phyloP scores from a whole-genome alignment of 1,140 invertebrate species.

The Bombus affinis region DNA sequence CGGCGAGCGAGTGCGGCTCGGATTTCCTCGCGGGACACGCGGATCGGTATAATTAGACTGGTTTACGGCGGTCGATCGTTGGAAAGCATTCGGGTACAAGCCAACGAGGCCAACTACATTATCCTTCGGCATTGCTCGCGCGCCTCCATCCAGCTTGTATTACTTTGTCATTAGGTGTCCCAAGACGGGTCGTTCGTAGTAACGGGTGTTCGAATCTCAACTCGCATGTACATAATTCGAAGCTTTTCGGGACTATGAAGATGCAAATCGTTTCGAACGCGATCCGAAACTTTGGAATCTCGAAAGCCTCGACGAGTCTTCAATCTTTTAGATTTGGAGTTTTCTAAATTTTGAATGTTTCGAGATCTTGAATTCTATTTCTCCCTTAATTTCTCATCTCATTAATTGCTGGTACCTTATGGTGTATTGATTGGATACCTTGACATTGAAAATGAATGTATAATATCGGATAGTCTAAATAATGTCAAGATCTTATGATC shows the following conservation, averaged over 20 bases:
- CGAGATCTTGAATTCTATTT: too few relatives aligned
- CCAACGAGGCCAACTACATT: slow-evolving; percentile 43
- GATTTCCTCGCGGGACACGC: slow-evolving; percentile 52
- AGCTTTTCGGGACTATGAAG: neutral
- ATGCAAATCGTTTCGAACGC: too few relatives aligned
- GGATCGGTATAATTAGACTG: slow-evolving; percentile 55
- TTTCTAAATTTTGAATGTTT: too few relatives aligned
- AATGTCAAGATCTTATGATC: neutral
- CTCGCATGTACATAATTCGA: neutral
- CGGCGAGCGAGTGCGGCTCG: slow-evolving; percentile 28
- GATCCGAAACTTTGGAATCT: too few relatives aligned
- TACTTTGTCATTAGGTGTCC: slow-evolving; percentile 58
- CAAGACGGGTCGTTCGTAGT: slow-evolving; percentile 29
- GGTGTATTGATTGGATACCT: accelerated
- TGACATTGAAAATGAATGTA: too few relatives aligned
- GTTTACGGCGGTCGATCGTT: slow-evolving; percentile 52
- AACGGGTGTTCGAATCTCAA: neutral
- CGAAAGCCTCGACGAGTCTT: too few relatives aligned
- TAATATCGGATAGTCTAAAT: too few relatives aligned
- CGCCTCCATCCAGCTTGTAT: slow-evolving; percentile 22
- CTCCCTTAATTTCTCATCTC: too few relatives aligned
- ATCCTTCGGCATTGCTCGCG: slow-evolving; percentile 37
- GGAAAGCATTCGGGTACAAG: slow-evolving; percentile 27
- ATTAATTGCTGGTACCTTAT: too few relatives aligned
- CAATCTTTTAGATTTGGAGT: too few relatives aligned